phyloP scores from a whole-genome alignment of 1,140 invertebrate species.

The Anagrus nilaparvatae region DNA sequence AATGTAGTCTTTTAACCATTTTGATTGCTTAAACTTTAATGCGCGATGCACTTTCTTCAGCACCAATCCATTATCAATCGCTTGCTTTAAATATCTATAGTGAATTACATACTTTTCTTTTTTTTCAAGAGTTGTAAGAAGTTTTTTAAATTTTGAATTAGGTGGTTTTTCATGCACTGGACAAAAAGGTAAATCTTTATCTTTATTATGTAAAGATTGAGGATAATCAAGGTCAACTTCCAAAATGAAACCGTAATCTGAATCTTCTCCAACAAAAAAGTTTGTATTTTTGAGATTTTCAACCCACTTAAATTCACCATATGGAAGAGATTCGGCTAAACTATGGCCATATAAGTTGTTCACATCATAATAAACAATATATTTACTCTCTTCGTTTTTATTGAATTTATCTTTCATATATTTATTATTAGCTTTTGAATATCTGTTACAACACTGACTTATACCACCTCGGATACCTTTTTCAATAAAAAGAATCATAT shows the following conservation, averaged over 20 bases:
- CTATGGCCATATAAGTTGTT: constrained; percentile 51
- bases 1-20: not conserved
- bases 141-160: constrained; percentile 14
- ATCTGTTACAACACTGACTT: no score
- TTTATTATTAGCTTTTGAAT: constrained; percentile 13
- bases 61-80: no score
- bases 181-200: constrained; percentile 26
- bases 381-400: constrained; percentile 21
- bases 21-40: no score
- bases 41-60: no score
- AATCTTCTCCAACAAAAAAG: no score
- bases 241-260: not conserved
- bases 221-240: not conserved
- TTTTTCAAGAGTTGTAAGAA: constrained; percentile 8
- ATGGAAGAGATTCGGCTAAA: constrained; percentile 37
- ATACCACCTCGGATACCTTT: no score
- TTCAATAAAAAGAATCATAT: no score
- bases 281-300: not conserved
- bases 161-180: constrained; percentile 23
- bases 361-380: constrained; percentile 41
- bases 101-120: constrained; percentile 32
- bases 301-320: constrained; percentile 38
- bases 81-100: constrained; percentile 31
- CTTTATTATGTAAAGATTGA: not conserved
- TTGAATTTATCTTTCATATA: no score